These are phyloP conservation scores for Oscheius sp. DNA, from an alignment of 2,888 invertebrate genomes.

Conservation along the genomic window DNA sequence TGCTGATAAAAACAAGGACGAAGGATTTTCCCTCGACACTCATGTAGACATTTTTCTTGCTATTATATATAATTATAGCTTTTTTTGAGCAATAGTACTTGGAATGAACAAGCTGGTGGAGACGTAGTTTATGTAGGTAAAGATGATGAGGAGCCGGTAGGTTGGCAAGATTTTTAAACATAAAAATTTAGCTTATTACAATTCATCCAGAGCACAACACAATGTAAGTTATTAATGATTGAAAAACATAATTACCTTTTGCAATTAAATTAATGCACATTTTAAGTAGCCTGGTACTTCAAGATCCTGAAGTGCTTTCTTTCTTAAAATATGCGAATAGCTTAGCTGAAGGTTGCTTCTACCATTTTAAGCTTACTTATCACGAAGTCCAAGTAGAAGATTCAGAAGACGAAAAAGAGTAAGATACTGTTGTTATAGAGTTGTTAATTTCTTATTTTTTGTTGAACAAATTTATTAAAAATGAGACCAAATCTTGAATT, in stretches of 20 bases:
- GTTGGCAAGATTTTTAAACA: background rate
- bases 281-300: constrained; percentile 54
- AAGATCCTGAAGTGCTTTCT: constrained; percentile 62
- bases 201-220: constrained; percentile 47
- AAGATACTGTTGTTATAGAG: background rate
- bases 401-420: background rate
- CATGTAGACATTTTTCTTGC: constrained; percentile 10
- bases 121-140: constrained; percentile 55
- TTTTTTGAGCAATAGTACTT: constrained; percentile 51
- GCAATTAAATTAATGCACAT: constrained; percentile 43
- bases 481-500: too few species aligned
- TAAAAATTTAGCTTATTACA: constrained; percentile 9
- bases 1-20: constrained; percentile 34
- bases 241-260: too few species aligned
- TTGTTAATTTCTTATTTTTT: too few species aligned
- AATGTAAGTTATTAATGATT: too few species aligned
- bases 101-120: constrained; percentile 56
- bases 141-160: constrained; percentile 59
- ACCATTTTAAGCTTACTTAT: constrained; percentile 40
- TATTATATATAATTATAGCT: constrained; percentile 36
- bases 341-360: constrained; percentile 39
- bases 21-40: constrained; percentile 47
- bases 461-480: too few species aligned
- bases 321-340: constrained; percentile 64
- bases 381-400: constrained; percentile 42